phyloP scores from a whole-genome alignment of 2,113 vertebrate species.

The Meriones unguiculatus region DNA sequence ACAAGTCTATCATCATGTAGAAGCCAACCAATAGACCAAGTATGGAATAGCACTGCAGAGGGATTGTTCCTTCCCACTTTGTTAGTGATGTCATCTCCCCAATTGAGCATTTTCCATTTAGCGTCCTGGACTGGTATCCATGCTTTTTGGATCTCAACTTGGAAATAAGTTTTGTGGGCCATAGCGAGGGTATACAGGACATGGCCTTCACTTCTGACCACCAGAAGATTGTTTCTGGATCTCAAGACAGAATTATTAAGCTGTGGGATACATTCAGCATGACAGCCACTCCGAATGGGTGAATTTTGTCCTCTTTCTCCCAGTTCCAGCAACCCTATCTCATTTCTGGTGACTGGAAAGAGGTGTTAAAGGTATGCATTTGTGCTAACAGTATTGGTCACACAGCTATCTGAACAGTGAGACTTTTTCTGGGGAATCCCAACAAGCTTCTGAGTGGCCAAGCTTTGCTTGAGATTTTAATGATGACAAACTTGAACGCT shows the following conservation, averaged over 20 bases:
- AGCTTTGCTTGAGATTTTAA: conserved; percentile 99
- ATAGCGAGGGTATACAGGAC: conserved; percentile 95
- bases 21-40: conserved; percentile 96
- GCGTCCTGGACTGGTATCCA: conserved; percentile 94
- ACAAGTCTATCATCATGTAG: conserved; percentile 97
- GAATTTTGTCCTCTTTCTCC: conserved; percentile 96
- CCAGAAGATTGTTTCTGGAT: conserved; percentile 96
- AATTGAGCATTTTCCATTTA: conserved; percentile 94
- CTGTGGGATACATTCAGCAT: conserved; percentile 99
- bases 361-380: conserved; percentile 98
- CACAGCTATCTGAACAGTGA: conserved; percentile 95
- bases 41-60: conserved; percentile 94
- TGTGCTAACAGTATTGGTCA: conserved; percentile 97
- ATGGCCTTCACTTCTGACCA: conserved; percentile 97
- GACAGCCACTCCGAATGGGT: conserved; percentile 96
- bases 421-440: conserved; percentile 93
- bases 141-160: conserved; percentile 96
- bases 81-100: conserved; percentile 97
- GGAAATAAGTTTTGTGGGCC: conserved; percentile 92
- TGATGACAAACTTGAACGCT: conserved; percentile 97
- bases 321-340: conserved; percentile 98
- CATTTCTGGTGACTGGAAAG: conserved; percentile 97
- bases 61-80: conserved; percentile 95
- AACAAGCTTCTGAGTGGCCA: conserved; percentile 96
- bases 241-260: conserved; percentile 97